Base-by-base conservation (phyloP, 2,888 invertebrate species). In the Pollenia griseotomentosa region DNA sequence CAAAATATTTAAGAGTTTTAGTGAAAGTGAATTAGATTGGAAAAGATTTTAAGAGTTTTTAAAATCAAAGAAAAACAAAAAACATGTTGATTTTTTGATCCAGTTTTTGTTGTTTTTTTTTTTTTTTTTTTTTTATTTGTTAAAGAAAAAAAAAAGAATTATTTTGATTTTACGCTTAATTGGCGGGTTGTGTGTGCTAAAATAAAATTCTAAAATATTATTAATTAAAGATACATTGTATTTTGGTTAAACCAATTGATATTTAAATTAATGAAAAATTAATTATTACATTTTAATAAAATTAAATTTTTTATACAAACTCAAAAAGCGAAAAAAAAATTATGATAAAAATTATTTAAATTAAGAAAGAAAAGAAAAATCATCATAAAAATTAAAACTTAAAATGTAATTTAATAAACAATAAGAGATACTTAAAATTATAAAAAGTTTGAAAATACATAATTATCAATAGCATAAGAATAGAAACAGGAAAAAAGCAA, bases 81-180 rank as follows among this genome's bases (percentile, higher is more conserved):
- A 44, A 70, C 33, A 33, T 33, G 33, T 33, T 33, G 33, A 33
- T 33, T 33, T 33, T 33, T 33, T 33, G 33, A 6, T 33, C 33
- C 5, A 19, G 53, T 23, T 51, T 55, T 6, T 16, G 71, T 79
- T 68, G 53, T 23, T 51, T 55, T 6, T 16, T 80, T 79, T 68
- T 68, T 79, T 55, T 73, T 23, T 23, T 23, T 23, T 23, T 73
- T 23, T 23, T 23, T 23, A 2, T 73, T 59, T 10, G 10, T 59
- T 23, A 11, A 33, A 33, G 4, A 40, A 42, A 75, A 65, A 57
- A 66, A 68, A 85, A 73, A 61, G 71, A 81, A 70, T 81, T 85
- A 88, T 86, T 86, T 87, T 87, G 84, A 84, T 87, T 87, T 87
- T 70, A 87, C 87, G 84, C 81, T 87, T 87, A 87, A 87, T 87